Percentiles rank a stretch among this genome's conserved stretches.
phyloP scores from a whole-genome alignment of 2,888 invertebrate genomes.

The Apamea anceps region DNA sequence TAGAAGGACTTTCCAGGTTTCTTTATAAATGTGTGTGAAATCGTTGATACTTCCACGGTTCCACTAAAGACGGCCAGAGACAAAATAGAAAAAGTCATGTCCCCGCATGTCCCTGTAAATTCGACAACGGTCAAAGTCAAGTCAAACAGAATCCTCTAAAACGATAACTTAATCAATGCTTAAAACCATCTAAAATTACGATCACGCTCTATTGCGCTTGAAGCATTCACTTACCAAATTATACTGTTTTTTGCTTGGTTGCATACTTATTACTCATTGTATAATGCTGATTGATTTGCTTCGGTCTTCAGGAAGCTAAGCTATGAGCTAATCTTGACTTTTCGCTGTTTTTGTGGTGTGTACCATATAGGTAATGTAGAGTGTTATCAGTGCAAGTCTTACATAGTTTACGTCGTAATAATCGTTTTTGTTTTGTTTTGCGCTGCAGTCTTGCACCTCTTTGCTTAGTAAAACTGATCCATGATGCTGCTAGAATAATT shows the following conservation, averaged over 20 bases:
- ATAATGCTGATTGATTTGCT: constrained; percentile 46
- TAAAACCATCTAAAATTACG: constrained; percentile 23
- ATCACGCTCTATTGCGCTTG: constrained; percentile 42
- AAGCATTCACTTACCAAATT: constrained; percentile 63
- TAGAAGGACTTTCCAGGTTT: not conserved
- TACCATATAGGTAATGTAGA: constrained; percentile 14
- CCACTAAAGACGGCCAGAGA: not conserved
- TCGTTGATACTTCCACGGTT: not conserved
- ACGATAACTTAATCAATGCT: not conserved
- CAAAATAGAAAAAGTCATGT: not conserved
- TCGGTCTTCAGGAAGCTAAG: constrained; percentile 45
- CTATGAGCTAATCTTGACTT: constrained; percentile 50
- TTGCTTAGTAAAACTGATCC: not conserved
- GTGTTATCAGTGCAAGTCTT: constrained; percentile 38
- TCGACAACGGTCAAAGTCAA: not conserved
- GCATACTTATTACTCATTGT: constrained; percentile 31
- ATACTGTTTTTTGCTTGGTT: constrained; percentile 34
- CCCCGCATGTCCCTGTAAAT: not conserved
- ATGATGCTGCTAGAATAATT: not conserved
- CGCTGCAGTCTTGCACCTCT: not conserved
- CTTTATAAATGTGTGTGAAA: not conserved
- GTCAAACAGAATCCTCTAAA: not conserved
- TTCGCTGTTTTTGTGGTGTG: constrained; percentile 42
- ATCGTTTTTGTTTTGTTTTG: constrained; percentile 15
- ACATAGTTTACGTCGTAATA: constrained; percentile 32